These are phyloP conservation scores for Aleadryas rufinucha DNA, from an alignment of 2,113 vertebrate species.

Conservation along the genomic window DNA sequence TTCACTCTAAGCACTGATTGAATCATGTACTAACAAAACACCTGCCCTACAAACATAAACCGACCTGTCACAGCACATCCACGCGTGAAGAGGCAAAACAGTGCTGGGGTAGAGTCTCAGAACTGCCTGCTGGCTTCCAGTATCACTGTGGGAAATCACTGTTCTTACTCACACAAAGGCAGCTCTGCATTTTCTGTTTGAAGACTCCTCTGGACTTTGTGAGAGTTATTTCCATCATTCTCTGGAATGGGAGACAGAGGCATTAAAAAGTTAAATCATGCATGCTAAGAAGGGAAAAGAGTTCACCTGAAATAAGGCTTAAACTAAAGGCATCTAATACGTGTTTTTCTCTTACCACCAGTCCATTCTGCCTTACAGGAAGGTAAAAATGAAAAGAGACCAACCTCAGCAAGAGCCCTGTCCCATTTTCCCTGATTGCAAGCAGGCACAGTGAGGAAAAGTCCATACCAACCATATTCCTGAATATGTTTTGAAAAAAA, in stretches of 20 bases:
- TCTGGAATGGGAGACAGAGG: not conserved
- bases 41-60: not conserved
- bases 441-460: not conserved
- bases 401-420: not conserved
- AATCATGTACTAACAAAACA: not conserved
- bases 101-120: not conserved
- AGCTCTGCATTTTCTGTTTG: not conserved
- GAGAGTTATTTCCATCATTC: not conserved
- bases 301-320: conserved; percentile 14
- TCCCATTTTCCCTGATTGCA: not conserved
- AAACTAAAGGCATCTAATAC: not conserved
- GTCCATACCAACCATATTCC: not conserved
- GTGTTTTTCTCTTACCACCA: not conserved
- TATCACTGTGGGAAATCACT: not conserved
- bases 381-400: not conserved
- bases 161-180: not conserved
- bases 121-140: not conserved
- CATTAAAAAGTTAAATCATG: conserved; percentile 32
- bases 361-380: not conserved
- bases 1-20: not conserved
- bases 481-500: not conserved
- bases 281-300: conserved; percentile 17
- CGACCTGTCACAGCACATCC: not conserved
- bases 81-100: not conserved
- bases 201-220: not conserved